These are phyloP conservation scores for Tribolium castaneum DNA, from an alignment of 1,140 invertebrate genomes.

Conservation along the genomic window DNA sequence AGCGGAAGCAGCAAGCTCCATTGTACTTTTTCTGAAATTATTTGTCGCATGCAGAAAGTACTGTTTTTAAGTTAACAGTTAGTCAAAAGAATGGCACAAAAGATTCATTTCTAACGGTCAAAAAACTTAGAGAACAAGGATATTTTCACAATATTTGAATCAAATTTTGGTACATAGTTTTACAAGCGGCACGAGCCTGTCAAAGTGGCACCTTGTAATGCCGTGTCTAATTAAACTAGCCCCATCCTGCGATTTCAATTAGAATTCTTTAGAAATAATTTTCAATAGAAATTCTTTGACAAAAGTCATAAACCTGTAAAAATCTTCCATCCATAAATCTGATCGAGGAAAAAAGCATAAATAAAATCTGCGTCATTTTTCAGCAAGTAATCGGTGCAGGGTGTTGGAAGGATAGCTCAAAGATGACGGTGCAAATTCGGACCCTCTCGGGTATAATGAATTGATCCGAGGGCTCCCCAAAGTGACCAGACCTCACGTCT, in stretches of 20 bases:
- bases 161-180: not conserved
- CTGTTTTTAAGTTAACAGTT: too few relatives aligned
- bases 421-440: conserved; percentile 58
- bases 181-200: not conserved
- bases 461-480: conserved; percentile 54
- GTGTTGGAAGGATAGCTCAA: conserved; percentile 44
- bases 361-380: conserved; percentile 50
- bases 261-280: not conserved
- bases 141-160: too few relatives aligned
- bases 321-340: conserved; percentile 2
- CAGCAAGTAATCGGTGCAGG: conserved; percentile 48
- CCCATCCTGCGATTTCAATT: conserved; percentile 24
- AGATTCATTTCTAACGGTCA: too few relatives aligned
- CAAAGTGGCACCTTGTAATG: not conserved
- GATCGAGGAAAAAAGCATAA: conserved; percentile 1
- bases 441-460: conserved; percentile 60
- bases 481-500: conserved; percentile 49
- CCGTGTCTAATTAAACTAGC: not conserved
- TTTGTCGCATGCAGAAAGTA: too few relatives aligned
- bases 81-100: too few relatives aligned
- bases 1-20: too few relatives aligned
- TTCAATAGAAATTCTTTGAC: not conserved
- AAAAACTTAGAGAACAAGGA: too few relatives aligned
- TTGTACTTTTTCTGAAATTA: too few relatives aligned
- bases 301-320: not conserved